Evolutionary conservation across 2,113 vertebrate species (phyloP).

Genomic region (Rostratula benghalensis): DNA sequence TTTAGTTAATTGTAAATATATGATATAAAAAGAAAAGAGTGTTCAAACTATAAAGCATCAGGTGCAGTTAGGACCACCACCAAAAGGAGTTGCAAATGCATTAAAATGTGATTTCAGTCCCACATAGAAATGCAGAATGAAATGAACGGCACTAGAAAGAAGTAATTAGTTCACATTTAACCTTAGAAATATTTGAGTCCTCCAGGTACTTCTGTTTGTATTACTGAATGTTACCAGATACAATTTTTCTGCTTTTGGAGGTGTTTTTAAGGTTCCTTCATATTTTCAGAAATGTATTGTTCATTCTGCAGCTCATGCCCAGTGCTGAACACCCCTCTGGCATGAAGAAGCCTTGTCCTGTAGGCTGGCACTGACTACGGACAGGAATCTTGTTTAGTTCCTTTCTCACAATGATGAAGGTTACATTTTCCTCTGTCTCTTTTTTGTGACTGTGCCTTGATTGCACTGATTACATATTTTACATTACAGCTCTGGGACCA

Average conservation of each 20-base stretch:
- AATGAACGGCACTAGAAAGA: not conserved
- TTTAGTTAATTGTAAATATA: not conserved
- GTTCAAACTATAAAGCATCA: not conserved
- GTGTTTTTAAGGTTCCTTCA: not conserved
- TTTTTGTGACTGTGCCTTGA: not conserved
- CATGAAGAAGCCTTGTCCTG: not conserved
- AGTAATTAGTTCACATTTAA: not conserved
- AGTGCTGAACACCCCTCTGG: not conserved
- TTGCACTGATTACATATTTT: not conserved
- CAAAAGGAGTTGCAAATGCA: not conserved
- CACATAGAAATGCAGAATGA: not conserved
- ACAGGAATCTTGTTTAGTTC: not conserved
- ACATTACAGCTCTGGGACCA: not conserved
- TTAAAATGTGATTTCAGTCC: not conserved
- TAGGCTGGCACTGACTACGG: not conserved
- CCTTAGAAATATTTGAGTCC: not conserved
- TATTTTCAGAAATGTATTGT: not conserved
- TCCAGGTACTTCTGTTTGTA: not conserved
- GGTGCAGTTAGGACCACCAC: not conserved
- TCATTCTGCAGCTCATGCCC: not conserved
- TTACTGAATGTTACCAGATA: not conserved
- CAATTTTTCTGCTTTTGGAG: not conserved
- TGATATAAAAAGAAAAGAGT: not conserved
- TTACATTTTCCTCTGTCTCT: not conserved
- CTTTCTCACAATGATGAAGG: not conserved